Conservation (phyloP, 2,888 invertebrate genomes). For the Pandemis heparana region DNA sequence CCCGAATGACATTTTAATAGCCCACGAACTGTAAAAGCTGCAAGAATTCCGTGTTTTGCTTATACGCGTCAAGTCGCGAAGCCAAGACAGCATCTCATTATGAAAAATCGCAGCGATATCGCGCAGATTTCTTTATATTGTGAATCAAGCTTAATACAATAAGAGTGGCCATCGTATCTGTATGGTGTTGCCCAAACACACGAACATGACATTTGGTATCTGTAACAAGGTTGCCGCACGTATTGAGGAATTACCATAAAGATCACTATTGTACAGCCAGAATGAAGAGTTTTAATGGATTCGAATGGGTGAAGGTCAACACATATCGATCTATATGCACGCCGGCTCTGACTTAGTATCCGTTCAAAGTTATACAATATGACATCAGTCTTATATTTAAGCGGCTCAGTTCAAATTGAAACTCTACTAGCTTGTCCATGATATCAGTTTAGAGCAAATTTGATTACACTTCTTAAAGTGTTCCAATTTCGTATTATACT, state of each 20-base stretch:
- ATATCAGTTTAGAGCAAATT: too few species aligned
- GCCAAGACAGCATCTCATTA: neutral
- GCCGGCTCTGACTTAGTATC: slow-evolving; percentile 30
- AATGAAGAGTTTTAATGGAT: slow-evolving; percentile 65
- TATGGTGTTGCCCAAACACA: slow-evolving; percentile 70
- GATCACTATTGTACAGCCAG: slow-evolving; percentile 60
- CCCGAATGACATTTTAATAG: too few species aligned
- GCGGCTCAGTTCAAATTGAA: slow-evolving; percentile 1
- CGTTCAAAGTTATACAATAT: slow-evolving; percentile 15
- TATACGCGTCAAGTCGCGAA: too few species aligned
- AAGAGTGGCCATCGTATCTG: slow-evolving; percentile 51
- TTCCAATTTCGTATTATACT: too few species aligned
- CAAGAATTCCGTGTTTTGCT: too few species aligned
- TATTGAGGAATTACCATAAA: slow-evolving; percentile 70
- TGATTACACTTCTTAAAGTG: too few species aligned
- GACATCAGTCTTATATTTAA: neutral
- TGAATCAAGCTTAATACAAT: neutral
- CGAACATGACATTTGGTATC: slow-evolving; percentile 81
- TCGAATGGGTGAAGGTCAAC: slow-evolving; percentile 69
- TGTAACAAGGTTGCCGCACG: slow-evolving; percentile 80
- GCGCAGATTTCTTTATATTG: neutral
- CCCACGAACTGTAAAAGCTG: too few species aligned
- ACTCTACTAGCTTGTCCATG: neutral
- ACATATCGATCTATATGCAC: slow-evolving; percentile 43
- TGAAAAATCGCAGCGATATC: neutral